A percentile compares a stretch with the other conserved stretches of the same genome.
phyloP scores from a whole-genome alignment of 2,888 invertebrate species.

The Mimachlamys varia region DNA sequence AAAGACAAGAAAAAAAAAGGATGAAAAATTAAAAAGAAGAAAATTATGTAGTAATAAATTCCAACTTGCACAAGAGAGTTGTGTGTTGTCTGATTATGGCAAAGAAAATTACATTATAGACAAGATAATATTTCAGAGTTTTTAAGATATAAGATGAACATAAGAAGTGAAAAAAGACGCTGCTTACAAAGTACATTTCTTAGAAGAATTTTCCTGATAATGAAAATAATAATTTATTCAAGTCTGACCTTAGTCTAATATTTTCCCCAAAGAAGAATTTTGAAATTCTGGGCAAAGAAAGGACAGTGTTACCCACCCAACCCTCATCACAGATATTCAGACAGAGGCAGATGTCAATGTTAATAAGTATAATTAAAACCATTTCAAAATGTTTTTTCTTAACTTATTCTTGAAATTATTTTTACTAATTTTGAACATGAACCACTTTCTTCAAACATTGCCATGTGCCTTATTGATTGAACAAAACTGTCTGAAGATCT shows the following conservation, averaged over 20 bases:
- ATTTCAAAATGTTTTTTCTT: not conserved
- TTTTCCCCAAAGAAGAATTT: not conserved
- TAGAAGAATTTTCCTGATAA: not conserved
- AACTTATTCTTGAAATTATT: too few species aligned
- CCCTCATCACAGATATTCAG: slow-evolving; percentile 10
- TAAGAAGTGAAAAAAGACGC: slow-evolving; percentile 7
- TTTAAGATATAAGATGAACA: not conserved
- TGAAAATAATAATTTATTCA: not conserved
- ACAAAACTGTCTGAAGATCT: slow-evolving; percentile 31
- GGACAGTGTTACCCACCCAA: not conserved
- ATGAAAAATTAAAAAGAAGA: not conserved
- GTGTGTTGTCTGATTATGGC: slow-evolving; percentile 16
- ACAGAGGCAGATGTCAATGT: slow-evolving; percentile 7
- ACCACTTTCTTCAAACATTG: not conserved
- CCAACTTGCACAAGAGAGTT: slow-evolving; percentile 33
- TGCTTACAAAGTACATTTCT: not conserved
- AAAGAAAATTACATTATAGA: slow-evolving; percentile 17
- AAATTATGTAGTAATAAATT: not conserved
- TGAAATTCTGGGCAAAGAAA: not conserved
- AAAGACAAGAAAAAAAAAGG: slow-evolving; percentile 24
- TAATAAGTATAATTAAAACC: not conserved
- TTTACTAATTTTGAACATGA: not conserved
- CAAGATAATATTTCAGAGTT: not conserved
- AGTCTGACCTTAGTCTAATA: not conserved
- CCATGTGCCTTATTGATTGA: slow-evolving; percentile 12